A percentile compares a stretch with the other conserved stretches of the same genome.
Evolutionary conservation across 2,888 invertebrate species (phyloP).

Genomic region (Phyto melanocephala): DNA sequence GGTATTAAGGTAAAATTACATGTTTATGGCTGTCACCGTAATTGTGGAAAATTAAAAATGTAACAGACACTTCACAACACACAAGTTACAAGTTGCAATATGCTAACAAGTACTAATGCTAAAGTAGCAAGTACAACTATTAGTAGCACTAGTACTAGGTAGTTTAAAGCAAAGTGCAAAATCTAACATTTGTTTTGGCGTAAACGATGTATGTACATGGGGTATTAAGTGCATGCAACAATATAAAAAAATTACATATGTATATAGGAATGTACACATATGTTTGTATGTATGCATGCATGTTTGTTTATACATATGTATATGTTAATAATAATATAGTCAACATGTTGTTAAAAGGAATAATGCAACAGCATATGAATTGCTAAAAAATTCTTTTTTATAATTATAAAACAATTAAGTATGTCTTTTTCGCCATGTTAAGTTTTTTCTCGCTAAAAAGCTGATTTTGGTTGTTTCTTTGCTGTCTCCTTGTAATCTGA

Average conservation of each 20-base stretch:
- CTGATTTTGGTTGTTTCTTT: too few species aligned
- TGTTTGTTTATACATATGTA: neutral
- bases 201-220: slow-evolving; percentile 2
- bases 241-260: too few species aligned
- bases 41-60: slow-evolving; percentile 49
- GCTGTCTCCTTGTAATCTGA: too few species aligned
- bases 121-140: neutral
- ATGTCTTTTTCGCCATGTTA: too few species aligned
- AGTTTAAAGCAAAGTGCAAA: slow-evolving; percentile 31
- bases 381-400: too few species aligned
- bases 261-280: neutral
- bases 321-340: too few species aligned
- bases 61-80: slow-evolving; percentile 13
- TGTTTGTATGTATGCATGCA: neutral
- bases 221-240: slow-evolving; percentile 26
- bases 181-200: slow-evolving; percentile 36
- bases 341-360: too few species aligned
- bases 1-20: slow-evolving; percentile 52
- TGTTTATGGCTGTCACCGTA: slow-evolving; percentile 49
- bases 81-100: neutral
- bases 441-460: too few species aligned
- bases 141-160: neutral
- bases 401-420: too few species aligned
- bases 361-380: neutral
- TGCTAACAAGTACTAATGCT: neutral